Conservation (phyloP, 2,888 invertebrate species). For the Ochlodes sylvanus region DNA sequence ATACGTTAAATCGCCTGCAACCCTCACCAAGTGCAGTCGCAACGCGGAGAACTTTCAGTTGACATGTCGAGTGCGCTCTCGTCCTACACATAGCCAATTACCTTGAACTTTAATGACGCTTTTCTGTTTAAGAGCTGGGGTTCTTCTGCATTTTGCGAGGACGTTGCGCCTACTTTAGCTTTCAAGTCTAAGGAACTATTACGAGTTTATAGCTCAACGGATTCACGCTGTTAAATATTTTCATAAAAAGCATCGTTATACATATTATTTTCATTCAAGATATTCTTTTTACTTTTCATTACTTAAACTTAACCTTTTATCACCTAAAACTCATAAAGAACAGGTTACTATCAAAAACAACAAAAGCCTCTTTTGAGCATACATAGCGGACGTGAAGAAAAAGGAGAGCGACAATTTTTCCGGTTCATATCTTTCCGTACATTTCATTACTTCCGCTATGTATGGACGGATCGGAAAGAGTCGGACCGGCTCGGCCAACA, state of each 20-base stretch:
- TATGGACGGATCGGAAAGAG: constrained; percentile 61
- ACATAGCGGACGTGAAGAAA: constrained; percentile 76
- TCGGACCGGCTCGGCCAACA: constrained; percentile 60
- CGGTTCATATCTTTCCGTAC: constrained; percentile 83
- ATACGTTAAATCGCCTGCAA: constrained; percentile 73
- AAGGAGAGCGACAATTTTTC: constrained; percentile 81
- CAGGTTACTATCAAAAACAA: constrained; percentile 64
- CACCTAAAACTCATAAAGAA: constrained; percentile 49
- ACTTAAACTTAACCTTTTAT: background rate
- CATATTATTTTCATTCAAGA: too few relatives aligned
- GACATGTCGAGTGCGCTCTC: constrained; percentile 60
- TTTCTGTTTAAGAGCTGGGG: constrained; percentile 61
- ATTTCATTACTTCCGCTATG: constrained; percentile 84
- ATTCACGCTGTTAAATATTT: too few relatives aligned
- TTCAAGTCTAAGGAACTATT: constrained; percentile 17
- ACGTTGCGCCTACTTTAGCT: constrained; percentile 37
- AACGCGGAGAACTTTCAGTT: constrained; percentile 55
- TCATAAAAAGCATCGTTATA: too few relatives aligned
- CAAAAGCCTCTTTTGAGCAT: constrained; percentile 68
- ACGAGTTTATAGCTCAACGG: background rate
- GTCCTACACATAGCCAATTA: constrained; percentile 66
- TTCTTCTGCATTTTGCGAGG: constrained; percentile 46
- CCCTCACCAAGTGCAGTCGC: constrained; percentile 65
- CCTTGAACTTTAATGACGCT: constrained; percentile 68
- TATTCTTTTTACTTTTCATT: too few relatives aligned